Percentiles rank a stretch among this genome's conserved stretches.
Conservation (phyloP, 2,113 vertebrate species). For the Ammodytes marinus region DNA sequence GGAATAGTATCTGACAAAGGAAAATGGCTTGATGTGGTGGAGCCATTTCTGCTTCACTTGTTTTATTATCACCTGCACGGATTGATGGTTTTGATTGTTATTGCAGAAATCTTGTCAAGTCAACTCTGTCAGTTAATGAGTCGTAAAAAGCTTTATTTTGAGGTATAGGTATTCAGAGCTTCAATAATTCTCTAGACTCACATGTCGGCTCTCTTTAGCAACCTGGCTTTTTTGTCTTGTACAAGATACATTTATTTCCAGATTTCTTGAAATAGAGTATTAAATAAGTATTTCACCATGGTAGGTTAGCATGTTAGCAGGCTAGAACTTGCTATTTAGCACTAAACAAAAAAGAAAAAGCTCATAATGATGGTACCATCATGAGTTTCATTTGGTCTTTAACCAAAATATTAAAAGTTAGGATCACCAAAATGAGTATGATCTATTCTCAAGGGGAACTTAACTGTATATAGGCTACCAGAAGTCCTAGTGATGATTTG, state of each 20-base stretch:
- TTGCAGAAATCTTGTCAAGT: constrained; percentile 9
- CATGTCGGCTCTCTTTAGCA: background rate
- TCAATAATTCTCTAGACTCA: background rate
- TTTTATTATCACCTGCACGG: constrained; percentile 25
- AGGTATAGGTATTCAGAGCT: background rate
- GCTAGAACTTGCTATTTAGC: background rate
- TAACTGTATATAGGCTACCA: too few species aligned
- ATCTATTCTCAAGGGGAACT: too few species aligned
- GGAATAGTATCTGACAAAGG: constrained; percentile 50
- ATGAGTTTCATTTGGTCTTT: background rate
- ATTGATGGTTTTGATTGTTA: constrained; percentile 40
- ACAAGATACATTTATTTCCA: background rate
- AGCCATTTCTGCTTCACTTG: background rate
- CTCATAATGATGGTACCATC: background rate
- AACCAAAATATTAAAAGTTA: too few species aligned
- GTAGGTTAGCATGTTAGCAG: background rate
- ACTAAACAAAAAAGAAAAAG: background rate
- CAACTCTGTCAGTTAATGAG: constrained; percentile 16
- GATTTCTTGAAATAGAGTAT: background rate
- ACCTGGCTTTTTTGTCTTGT: background rate
- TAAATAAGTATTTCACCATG: background rate
- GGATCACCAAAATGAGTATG: too few species aligned
- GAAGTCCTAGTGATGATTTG: too few species aligned
- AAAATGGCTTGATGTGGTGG: constrained; percentile 3
- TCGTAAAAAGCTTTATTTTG: constrained; percentile 10